These are phyloP conservation scores for Lasioglossum morio DNA, from an alignment of 2,888 invertebrate species.

Conservation along the genomic window DNA sequence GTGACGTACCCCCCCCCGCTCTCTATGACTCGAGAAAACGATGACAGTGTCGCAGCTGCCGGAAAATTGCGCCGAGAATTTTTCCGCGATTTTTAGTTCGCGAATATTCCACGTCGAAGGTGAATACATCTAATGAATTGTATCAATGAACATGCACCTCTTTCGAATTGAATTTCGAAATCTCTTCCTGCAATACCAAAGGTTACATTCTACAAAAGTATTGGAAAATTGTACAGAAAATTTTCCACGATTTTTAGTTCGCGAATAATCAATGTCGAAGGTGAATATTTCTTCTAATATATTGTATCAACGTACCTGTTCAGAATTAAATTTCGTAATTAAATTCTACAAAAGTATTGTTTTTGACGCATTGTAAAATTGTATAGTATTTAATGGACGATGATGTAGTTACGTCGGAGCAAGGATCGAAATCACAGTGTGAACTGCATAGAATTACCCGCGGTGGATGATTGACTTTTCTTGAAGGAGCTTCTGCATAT, in stretches of 20 bases:
- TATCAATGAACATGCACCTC: too few relatives aligned
- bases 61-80: neutral
- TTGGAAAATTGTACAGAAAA: neutral
- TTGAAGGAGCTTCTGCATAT: slow-evolving; percentile 9
- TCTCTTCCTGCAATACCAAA: too few relatives aligned
- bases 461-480: neutral
- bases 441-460: neutral
- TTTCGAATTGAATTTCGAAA: too few relatives aligned
- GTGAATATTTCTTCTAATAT: too few relatives aligned
- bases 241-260: neutral
- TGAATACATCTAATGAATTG: too few relatives aligned
- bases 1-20: neutral
- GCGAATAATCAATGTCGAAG: too few relatives aligned
- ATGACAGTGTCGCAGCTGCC: neutral
- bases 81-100: neutral
- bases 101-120: too few relatives aligned
- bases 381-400: neutral
- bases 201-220: too few relatives aligned
- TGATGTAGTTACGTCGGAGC: neutral
- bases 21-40: neutral
- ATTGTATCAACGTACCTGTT: too few relatives aligned
- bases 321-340: neutral
- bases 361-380: neutral
- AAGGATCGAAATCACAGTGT: neutral
- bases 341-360: neutral